These are phyloP conservation scores for Pseudomugil tenellus DNA, from an alignment of 2,797 vertebrate species.

Conservation along the genomic window DNA sequence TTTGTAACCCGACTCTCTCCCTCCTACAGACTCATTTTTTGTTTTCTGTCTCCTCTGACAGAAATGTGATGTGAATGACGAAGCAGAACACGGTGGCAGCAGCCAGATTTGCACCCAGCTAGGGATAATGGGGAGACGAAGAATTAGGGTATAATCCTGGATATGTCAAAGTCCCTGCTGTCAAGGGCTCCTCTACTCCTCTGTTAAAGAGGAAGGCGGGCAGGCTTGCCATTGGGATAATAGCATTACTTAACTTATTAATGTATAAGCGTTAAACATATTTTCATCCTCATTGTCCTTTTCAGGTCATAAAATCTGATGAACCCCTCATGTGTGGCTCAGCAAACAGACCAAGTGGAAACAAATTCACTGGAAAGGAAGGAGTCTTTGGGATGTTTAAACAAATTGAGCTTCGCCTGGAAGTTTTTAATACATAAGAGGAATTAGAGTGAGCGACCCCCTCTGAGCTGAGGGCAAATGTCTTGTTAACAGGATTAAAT, in stretches of 20 bases:
- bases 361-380: constrained; percentile 11
- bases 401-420: constrained; percentile 42
- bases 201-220: constrained; percentile 26
- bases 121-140: constrained; percentile 51
- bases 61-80: constrained; percentile 25
- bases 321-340: constrained; percentile 19
- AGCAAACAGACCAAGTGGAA: constrained; percentile 46
- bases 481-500: constrained; percentile 63
- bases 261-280: constrained; percentile 40
- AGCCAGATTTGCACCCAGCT: constrained; percentile 18
- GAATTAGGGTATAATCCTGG: constrained; percentile 80
- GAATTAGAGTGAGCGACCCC: constrained; percentile 34
- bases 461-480: constrained; percentile 56
- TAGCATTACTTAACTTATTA: constrained; percentile 46
- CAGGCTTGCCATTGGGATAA: constrained; percentile 60
- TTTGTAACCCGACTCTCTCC: constrained; percentile 11
- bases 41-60: constrained; percentile 34
- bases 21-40: constrained; percentile 3
- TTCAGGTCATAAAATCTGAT: constrained; percentile 20
- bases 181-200: constrained; percentile 34
- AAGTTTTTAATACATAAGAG: constrained; percentile 36
- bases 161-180: constrained; percentile 61
- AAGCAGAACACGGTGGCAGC: constrained; percentile 29
- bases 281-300: constrained; percentile 13
- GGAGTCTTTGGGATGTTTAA: constrained; percentile 26